Evolutionary conservation across 2,888 invertebrate genomes (phyloP).

Genomic region (Amorpha juglandis): DNA sequence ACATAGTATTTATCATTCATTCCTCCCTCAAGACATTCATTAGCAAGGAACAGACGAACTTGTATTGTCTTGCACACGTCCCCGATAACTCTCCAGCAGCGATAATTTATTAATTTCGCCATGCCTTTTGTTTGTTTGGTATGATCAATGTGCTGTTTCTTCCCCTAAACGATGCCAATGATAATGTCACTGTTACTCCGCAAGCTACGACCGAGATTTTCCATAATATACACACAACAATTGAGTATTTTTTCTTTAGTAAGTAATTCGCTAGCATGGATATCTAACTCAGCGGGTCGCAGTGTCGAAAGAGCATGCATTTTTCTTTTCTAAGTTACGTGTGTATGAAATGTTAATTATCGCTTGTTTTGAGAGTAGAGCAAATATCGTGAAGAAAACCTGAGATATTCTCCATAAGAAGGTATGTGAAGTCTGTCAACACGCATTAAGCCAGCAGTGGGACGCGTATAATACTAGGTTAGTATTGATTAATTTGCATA

Average conservation of each 20-base stretch:
- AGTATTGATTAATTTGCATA: too few species aligned
- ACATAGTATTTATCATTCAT: slow-evolving; percentile 56
- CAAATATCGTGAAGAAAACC: too few species aligned
- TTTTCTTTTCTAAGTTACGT: too few species aligned
- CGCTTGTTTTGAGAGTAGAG: too few species aligned
- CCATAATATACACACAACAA: background rate
- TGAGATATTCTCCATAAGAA: too few species aligned
- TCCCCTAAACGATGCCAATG: slow-evolving; percentile 39
- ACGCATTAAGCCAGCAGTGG: too few species aligned
- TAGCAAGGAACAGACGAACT: slow-evolving; percentile 50
- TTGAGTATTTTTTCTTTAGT: background rate
- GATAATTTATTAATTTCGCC: slow-evolving; percentile 80
- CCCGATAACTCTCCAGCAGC: slow-evolving; percentile 56
- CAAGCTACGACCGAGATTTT: slow-evolving; percentile 26
- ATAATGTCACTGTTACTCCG: slow-evolving; percentile 31
- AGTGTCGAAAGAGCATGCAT: too few species aligned
- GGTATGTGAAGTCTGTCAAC: too few species aligned
- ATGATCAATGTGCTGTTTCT: slow-evolving; percentile 63
- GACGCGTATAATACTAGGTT: too few species aligned
- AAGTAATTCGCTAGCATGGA: too few species aligned
- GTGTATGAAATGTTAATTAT: too few species aligned
- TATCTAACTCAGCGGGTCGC: too few species aligned
- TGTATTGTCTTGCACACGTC: slow-evolving; percentile 60
- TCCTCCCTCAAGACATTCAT: slow-evolving; percentile 62
- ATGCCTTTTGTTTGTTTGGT: slow-evolving; percentile 67